Evolutionary conservation across 1,140 invertebrate genomes (phyloP).

Genomic region (Aphaenogaster rudis): DNA sequence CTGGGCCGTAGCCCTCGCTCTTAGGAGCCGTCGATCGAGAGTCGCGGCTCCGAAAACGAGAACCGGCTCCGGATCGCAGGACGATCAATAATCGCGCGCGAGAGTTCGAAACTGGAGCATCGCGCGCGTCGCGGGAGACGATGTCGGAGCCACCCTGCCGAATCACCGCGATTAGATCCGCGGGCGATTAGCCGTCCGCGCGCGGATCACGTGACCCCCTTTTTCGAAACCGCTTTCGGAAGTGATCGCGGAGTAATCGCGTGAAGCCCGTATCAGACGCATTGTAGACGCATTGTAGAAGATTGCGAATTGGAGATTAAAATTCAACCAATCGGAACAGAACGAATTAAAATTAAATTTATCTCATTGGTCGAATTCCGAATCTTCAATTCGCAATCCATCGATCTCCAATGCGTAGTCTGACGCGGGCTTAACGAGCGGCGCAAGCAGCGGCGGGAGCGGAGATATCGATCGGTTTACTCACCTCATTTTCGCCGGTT

Average conservation of each 20-base stretch:
- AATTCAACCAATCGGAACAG: no score
- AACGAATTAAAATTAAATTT: no score
- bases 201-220: background rate
- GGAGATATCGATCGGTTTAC: constrained; percentile 56
- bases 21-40: background rate
- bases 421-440: background rate
- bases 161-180: no score
- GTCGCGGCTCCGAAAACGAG: background rate
- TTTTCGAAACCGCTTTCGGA: background rate
- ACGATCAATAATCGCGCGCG: constrained; percentile 49
- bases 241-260: background rate
- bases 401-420: no score
- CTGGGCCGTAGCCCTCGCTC: no score
- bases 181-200: background rate
- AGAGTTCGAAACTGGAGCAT: constrained; percentile 45
- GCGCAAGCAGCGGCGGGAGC: background rate
- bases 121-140: background rate
- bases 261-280: no score
- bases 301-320: no score
- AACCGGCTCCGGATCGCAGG: constrained; percentile 1
- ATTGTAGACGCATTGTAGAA: no score
- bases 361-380: no score
- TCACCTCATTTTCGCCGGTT: constrained; percentile 51
- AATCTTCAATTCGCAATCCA: no score
- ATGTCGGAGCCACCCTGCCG: no score